Conservation (phyloP, 2,888 invertebrate species). For the Hanleya hanleyi region DNA sequence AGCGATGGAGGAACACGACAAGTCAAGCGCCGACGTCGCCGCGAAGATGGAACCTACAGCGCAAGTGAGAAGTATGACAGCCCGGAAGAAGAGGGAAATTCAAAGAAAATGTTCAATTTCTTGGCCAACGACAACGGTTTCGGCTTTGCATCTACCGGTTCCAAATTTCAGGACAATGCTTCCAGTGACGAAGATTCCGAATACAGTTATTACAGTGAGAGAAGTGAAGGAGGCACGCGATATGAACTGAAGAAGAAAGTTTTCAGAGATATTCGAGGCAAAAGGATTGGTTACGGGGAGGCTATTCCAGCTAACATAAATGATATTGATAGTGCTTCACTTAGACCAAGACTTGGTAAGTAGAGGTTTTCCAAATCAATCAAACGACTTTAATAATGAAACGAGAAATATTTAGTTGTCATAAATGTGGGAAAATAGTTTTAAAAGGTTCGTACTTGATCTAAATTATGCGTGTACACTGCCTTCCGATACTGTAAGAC, state of each 20-base stretch:
- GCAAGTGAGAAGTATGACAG: conserved; percentile 46
- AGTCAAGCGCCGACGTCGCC: conserved; percentile 44
- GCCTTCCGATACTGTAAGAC: too few species aligned
- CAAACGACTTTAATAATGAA: too few species aligned
- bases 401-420: too few species aligned
- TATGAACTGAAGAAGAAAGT: conserved; percentile 52
- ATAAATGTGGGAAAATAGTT: too few species aligned
- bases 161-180: conserved; percentile 23
- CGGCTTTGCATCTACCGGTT: not conserved
- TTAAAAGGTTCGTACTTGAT: too few species aligned
- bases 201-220: conserved; percentile 56
- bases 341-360: conserved; percentile 2
- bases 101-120: conserved; percentile 16
- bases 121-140: not conserved
- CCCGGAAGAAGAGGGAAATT: conserved; percentile 14
- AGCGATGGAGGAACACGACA: conserved; percentile 52
- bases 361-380: too few species aligned
- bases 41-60: conserved; percentile 52
- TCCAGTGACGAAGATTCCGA: conserved; percentile 30
- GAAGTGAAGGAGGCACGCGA: conserved; percentile 66
- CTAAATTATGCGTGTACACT: too few species aligned
- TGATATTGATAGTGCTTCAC: not conserved
- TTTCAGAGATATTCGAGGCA: conserved; percentile 55
- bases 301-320: conserved; percentile 32
- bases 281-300: conserved; percentile 54